A percentile compares a stretch with the other conserved stretches of the same genome.
Conservation (phyloP, 2,888 invertebrate genomes). For the Hirudinaria manillensis region DNA sequence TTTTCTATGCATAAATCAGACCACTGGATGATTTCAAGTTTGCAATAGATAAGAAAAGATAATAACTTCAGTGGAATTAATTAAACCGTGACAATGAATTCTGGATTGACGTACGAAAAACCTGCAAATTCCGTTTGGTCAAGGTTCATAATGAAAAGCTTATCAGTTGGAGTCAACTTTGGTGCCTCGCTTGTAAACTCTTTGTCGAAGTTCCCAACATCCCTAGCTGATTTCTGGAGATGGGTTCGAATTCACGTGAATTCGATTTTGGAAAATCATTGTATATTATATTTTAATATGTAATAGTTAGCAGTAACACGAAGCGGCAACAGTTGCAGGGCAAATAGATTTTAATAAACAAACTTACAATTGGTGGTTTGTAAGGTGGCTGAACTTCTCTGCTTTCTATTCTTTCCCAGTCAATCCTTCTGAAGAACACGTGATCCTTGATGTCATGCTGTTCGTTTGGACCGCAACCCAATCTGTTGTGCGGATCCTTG, state of each 20-base stretch:
- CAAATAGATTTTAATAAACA: background rate
- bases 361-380: slow-evolving; percentile 95
- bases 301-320: background rate
- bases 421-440: slow-evolving; percentile 92
- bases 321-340: background rate
- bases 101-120: slow-evolving; percentile 97
- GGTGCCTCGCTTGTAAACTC: slow-evolving; percentile 80
- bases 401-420: slow-evolving; percentile 94
- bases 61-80: too few species aligned
- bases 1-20: too few species aligned
- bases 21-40: too few species aligned
- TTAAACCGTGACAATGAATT: slow-evolving; percentile 86
- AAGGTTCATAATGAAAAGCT: slow-evolving; percentile 99
- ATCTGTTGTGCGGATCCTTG: slow-evolving; percentile 87
- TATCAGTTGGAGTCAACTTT: slow-evolving; percentile 97
- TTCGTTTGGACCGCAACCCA: slow-evolving; percentile 77
- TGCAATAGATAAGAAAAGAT: too few species aligned
- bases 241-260: background rate
- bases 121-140: slow-evolving; percentile 99
- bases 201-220: slow-evolving; percentile 97
- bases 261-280: background rate
- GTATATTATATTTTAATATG: background rate
- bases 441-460: slow-evolving; percentile 94
- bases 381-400: slow-evolving; percentile 98
- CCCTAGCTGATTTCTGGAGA: slow-evolving; percentile 91